Percentiles rank a stretch among this genome's conserved stretches.
phyloP scores from a whole-genome alignment of 2,113 vertebrate genomes.

The Barbus barbus region DNA sequence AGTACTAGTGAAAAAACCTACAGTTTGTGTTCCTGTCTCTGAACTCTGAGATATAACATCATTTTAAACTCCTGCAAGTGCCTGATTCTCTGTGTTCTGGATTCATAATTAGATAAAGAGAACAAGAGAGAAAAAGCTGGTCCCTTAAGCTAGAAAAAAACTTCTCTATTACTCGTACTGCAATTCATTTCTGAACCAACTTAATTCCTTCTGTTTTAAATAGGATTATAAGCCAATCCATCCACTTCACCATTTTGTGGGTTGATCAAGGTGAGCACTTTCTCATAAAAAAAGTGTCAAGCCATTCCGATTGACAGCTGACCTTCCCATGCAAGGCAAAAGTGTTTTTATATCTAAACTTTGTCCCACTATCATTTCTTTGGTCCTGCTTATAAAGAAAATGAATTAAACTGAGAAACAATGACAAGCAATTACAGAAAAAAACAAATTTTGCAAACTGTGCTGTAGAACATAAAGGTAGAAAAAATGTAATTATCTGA shows the following conservation, averaged over 20 bases:
- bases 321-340: conserved; percentile 28
- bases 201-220: background rate
- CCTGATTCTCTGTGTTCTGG: background rate
- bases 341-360: background rate
- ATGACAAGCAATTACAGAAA: conserved; percentile 30
- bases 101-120: background rate
- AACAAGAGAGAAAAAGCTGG: background rate
- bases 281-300: too few relatives aligned
- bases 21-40: conserved; percentile 40
- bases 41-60: conserved; percentile 31
- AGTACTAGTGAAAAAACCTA: conserved; percentile 47
- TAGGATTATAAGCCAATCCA: background rate
- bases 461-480: background rate
- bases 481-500: background rate
- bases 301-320: conserved; percentile 46
- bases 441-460: background rate
- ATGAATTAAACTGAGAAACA: conserved; percentile 49
- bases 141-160: background rate
- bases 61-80: background rate
- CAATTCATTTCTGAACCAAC: background rate
- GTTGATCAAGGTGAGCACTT: background rate
- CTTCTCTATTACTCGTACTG: background rate
- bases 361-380: conserved; percentile 53
- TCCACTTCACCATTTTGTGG: background rate
- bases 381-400: conserved; percentile 67